Evolutionary conservation across 1,140 invertebrate species (phyloP).

Genomic region (Lepidostoma basale): DNA sequence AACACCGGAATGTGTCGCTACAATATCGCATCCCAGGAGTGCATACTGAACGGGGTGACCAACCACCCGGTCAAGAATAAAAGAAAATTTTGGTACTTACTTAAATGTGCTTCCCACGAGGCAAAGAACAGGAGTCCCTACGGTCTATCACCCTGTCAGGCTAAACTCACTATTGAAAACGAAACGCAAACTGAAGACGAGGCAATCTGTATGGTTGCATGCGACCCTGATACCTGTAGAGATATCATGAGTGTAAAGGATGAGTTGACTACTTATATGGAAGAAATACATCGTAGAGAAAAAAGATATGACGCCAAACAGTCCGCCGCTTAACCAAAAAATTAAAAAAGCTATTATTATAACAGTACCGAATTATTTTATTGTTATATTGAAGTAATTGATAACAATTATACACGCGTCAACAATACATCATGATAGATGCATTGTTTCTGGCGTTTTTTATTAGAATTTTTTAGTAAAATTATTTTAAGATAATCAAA

Average conservation of each 20-base stretch:
- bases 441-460: too few species aligned
- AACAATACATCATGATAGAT: too few species aligned
- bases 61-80: neutral
- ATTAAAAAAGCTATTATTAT: neutral
- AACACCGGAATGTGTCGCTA: conserved; percentile 24
- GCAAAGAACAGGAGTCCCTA: conserved; percentile 1
- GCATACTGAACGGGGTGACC: neutral
- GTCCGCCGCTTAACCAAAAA: neutral
- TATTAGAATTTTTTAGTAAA: too few species aligned
- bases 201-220: conserved; percentile 25
- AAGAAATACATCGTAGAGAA: conserved; percentile 40
- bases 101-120: conserved; percentile 27
- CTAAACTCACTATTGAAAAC: conserved; percentile 36
- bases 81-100: conserved; percentile 23
- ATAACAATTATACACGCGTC: too few species aligned
- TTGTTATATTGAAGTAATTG: too few species aligned
- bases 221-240: neutral
- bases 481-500: too few species aligned
- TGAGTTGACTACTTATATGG: conserved; percentile 41
- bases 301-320: conserved; percentile 15
- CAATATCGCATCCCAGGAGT: neutral
- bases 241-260: conserved; percentile 32
- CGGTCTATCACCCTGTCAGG: conserved; percentile 3
- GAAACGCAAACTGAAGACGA: conserved; percentile 41
- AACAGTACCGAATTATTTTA: too few species aligned